Conservation (phyloP, 2,113 vertebrate species). For the Colaptes auratus region DNA sequence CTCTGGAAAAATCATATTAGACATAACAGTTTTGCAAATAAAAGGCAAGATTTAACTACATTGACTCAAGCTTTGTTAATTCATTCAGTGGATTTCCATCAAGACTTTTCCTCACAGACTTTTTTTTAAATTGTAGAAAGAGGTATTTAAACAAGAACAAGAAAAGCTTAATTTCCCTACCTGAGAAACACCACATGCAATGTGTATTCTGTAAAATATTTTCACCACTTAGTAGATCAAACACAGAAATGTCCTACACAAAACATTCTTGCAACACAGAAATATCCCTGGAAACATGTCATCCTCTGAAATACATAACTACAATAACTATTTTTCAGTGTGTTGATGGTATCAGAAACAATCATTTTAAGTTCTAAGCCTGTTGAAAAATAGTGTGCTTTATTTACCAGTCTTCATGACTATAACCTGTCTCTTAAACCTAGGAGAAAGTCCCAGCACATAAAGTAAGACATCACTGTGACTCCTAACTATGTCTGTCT, state of each 20-base stretch:
- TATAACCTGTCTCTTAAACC: background rate
- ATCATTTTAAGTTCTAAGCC: background rate
- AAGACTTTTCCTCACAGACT: background rate
- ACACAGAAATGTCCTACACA: background rate
- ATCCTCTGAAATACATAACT: background rate
- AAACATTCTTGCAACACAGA: background rate
- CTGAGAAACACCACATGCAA: background rate
- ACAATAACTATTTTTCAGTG: background rate
- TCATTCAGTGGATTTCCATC: background rate
- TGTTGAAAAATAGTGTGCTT: background rate
- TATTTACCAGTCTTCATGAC: background rate
- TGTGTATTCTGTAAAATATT: background rate
- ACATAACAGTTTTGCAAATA: background rate
- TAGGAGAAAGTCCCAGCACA: background rate
- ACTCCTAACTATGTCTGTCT: background rate
- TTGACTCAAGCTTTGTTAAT: slow-evolving; percentile 1
- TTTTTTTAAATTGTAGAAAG: slow-evolving; percentile 23
- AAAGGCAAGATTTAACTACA: slow-evolving; percentile 11
- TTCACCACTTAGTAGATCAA: background rate
- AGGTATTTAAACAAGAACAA: background rate
- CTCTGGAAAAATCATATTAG: background rate
- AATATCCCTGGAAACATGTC: background rate
- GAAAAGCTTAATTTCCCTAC: background rate
- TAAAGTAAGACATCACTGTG: background rate
- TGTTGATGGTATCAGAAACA: background rate